These are phyloP conservation scores for Diuraphis noxia DNA, from an alignment of 1,140 invertebrate genomes.

Conservation along the genomic window DNA sequence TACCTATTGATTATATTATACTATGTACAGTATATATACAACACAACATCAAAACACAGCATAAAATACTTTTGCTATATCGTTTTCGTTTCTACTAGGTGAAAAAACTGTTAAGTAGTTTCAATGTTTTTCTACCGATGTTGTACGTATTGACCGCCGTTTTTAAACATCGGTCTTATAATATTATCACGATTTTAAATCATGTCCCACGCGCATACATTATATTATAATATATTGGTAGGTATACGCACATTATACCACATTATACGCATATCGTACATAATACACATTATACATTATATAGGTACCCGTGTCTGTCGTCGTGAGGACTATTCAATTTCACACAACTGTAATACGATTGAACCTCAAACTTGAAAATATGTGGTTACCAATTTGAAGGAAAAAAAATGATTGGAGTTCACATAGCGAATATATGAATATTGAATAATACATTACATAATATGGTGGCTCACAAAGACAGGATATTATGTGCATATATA, in stretches of 20 bases:
- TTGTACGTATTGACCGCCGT: neutral
- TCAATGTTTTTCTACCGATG: neutral
- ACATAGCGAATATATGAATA: neutral
- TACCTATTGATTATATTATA: too few relatives aligned
- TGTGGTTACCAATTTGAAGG: slow-evolving; percentile 6
- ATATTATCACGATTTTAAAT: slow-evolving; percentile 19
- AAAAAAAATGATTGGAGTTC: neutral
- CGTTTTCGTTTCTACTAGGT: neutral
- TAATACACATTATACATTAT: too few relatives aligned
- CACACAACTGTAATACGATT: neutral
- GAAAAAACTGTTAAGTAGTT: neutral
- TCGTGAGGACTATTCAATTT: neutral
- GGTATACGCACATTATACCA: neutral
- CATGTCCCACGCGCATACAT: neutral
- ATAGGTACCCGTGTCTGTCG: neutral
- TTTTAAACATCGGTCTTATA: neutral
- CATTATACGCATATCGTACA: too few relatives aligned
- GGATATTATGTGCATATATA: neutral
- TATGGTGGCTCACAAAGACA: neutral
- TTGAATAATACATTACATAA: neutral
- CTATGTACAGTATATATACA: neutral
- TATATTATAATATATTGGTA: neutral
- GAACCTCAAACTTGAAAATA: neutral
- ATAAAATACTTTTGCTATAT: neutral
- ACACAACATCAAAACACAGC: neutral